Conservation (phyloP, 2,797 vertebrate genomes). For the Molossus molossus region DNA sequence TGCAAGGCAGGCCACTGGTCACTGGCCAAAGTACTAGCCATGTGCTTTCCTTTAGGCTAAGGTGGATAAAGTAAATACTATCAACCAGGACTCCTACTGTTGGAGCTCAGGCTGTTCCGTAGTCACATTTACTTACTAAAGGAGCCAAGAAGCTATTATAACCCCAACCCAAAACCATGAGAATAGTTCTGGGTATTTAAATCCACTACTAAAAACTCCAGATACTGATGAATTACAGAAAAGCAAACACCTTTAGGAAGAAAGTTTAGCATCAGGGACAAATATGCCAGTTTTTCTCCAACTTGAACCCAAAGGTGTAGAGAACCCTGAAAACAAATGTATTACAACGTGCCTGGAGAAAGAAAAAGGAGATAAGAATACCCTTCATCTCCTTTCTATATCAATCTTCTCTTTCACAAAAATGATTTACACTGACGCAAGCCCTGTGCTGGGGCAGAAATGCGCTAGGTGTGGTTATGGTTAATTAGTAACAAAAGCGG, state of each 20-base stretch:
- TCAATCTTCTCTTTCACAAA: slow-evolving; percentile 19
- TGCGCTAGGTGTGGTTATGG: neutral
- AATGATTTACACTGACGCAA: neutral
- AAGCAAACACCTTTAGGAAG: slow-evolving; percentile 10
- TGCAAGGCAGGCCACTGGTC: neutral
- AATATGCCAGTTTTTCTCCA: neutral
- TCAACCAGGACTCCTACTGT: neutral
- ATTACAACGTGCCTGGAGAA: neutral
- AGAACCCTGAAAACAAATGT: neutral
- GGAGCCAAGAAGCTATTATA: neutral
- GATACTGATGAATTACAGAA: neutral
- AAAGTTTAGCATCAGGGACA: neutral
- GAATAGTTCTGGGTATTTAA: slow-evolving; percentile 15
- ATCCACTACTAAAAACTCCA: slow-evolving; percentile 40
- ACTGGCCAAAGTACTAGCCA: neutral
- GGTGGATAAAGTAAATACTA: neutral
- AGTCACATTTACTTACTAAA: neutral
- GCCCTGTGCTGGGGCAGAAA: neutral
- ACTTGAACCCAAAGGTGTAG: neutral
- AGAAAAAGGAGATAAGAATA: slow-evolving; percentile 4
- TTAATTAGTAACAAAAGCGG: slow-evolving; percentile 28
- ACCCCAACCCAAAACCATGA: slow-evolving; percentile 5
- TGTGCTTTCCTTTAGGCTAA: neutral
- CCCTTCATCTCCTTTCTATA: neutral
- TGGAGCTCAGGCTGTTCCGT: neutral